A percentile compares a stretch with the other conserved stretches of the same genome.
phyloP scores from a whole-genome alignment of 2,113 vertebrate genomes.

The Mustela nigripes region DNA sequence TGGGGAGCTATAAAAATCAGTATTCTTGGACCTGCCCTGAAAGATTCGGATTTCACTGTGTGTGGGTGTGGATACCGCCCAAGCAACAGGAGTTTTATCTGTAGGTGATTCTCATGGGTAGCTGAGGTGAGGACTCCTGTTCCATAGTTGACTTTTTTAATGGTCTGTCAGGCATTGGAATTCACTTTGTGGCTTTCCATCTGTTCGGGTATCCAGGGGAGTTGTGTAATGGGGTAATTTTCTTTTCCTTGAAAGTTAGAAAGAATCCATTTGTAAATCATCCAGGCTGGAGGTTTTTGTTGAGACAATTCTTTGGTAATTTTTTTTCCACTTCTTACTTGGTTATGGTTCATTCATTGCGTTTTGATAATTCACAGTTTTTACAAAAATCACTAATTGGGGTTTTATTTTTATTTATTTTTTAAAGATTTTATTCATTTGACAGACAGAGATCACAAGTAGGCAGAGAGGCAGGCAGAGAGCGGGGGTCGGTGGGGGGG shows the following conservation, averaged over 20 bases:
- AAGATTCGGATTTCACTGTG: neutral
- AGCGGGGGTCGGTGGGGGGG: too few species aligned
- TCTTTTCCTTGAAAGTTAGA: conserved; percentile 35
- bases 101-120: neutral
- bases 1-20: conserved; percentile 51
- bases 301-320: neutral
- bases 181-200: neutral
- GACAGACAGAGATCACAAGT: too few species aligned
- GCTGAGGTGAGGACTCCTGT: neutral
- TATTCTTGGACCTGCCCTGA: neutral
- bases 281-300: neutral
- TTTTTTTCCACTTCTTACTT: conserved; percentile 17
- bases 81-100: neutral
- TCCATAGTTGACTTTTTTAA: neutral
- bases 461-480: too few species aligned
- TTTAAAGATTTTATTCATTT: too few species aligned
- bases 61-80: neutral
- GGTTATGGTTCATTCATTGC: conserved; percentile 8
- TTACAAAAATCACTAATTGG: conserved; percentile 40
- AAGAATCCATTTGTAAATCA: conserved; percentile 23
- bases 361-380: conserved; percentile 48
- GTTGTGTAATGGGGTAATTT: conserved; percentile 31
- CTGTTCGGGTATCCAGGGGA: conserved; percentile 31
- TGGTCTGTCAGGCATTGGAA: neutral
- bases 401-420: neutral